Conservation (phyloP, 2,888 invertebrate species). For the Hydriomena furcata region DNA sequence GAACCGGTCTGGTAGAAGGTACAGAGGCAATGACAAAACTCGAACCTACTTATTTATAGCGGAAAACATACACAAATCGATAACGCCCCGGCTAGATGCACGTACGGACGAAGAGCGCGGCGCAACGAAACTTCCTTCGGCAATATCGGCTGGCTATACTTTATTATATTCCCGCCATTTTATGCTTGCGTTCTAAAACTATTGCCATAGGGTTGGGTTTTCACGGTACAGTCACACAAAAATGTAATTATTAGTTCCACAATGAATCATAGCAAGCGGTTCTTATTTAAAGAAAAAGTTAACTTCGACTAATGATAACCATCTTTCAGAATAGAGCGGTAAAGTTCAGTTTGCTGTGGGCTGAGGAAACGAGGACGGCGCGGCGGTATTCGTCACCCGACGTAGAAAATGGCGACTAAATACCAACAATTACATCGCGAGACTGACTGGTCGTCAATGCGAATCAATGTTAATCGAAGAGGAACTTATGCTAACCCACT, state of each 20-base stretch:
- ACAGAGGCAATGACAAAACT: conserved; percentile 71
- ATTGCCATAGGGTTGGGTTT: conserved; percentile 39
- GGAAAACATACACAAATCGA: conserved; percentile 79
- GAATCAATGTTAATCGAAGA: conserved; percentile 55
- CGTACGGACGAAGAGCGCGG: conserved; percentile 33
- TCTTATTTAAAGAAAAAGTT: conserved; percentile 60
- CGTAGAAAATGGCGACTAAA: conserved; percentile 83
- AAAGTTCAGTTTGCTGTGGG: conserved; percentile 71
- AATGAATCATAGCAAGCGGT: conserved; percentile 75
- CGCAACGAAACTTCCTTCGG: conserved; percentile 42
- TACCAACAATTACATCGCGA: conserved; percentile 77
- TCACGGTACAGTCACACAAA: conserved; percentile 50
- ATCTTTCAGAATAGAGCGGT: conserved; percentile 66
- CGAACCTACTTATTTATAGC: conserved; percentile 78
- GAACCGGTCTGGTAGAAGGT: conserved; percentile 67
- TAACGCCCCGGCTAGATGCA: conserved; percentile 58
- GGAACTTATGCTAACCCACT: conserved; percentile 46
- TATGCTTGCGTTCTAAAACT: conserved; percentile 40
- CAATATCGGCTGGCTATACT: conserved; percentile 37
- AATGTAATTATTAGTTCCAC: conserved; percentile 71
- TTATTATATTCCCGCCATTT: conserved; percentile 57
- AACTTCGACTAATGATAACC: conserved; percentile 53
- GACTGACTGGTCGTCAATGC: conserved; percentile 54
- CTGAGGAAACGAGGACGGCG: conserved; percentile 72
- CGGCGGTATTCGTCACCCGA: conserved; percentile 78